Evolutionary conservation across 2,113 vertebrate species (phyloP), one percentile per base, ranked within the genome.

Genomic region (Megaceryle maxima): DNA sequence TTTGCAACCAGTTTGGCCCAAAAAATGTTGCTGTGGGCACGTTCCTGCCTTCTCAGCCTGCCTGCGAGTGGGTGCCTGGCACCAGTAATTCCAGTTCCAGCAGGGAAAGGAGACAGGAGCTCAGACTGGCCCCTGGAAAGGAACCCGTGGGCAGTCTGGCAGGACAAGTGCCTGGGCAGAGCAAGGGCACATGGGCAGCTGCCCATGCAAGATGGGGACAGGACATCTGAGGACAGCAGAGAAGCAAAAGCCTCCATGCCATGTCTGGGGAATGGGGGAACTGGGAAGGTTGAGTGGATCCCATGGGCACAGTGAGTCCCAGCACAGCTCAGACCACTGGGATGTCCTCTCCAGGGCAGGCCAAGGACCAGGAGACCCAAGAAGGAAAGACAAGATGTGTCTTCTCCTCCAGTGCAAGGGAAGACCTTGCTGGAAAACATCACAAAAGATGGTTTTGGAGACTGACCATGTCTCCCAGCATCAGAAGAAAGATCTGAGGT

Each of bases 381-480:
- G 43, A 43, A 39, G 29, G 67, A 33, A 41, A 6, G 31, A 25
- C 74, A 46, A 81, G 16, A 43, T 3, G 17, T 4, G 39, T 8
- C 16, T 41, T 43, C 8, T 50, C 7, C 28, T 39, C 9, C 84
- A 63, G 33, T 29, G 24, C 3, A 9, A 55, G 31, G 22, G 26
- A 22, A 33, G 31, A 13, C 11, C 60, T 48, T 75, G 19, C 8
- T 74, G 53, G 24, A 37, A 55, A 75, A 55, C 20, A 20, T 6
- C n/a, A n/a, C 53, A 13, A 15, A 5, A 83, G 55, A 10, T 2
- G 2, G 35, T 9, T 64, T 76, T 39, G 22, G 66, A 24, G 16
- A 33, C 19, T 0, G 0, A 28, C 53, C 43, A 44, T 1, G 0
- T 22, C 22, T 67, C 35, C 62, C 37, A 67, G 41, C 0, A 25